phyloP scores from a whole-genome alignment of 1,140 invertebrate species.

The Drosophila mojavensis region DNA sequence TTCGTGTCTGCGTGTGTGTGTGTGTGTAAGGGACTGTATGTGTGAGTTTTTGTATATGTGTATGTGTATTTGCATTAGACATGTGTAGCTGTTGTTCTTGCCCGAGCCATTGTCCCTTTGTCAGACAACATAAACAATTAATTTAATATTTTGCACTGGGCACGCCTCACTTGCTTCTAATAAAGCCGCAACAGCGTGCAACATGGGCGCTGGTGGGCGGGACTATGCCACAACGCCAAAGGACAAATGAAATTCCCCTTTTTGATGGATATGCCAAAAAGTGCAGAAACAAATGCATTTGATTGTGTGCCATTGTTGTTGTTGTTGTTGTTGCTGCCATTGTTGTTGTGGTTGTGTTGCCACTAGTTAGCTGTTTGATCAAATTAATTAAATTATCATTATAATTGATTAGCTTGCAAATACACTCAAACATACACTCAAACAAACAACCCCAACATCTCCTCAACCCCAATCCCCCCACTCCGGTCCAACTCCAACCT shows the following conservation, averaged over 20 bases:
- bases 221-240: background rate
- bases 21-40: background rate
- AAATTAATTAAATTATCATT: slow-evolving; percentile 72
- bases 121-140: slow-evolving; percentile 40
- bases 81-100: slow-evolving; percentile 8
- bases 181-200: slow-evolving; percentile 14
- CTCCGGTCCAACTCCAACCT: too few species aligned
- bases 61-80: background rate
- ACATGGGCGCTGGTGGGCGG: background rate
- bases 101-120: slow-evolving; percentile 12
- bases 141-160: slow-evolving; percentile 34
- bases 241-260: slow-evolving; percentile 3
- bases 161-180: slow-evolving; percentile 27
- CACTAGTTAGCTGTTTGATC: slow-evolving; percentile 58
- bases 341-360: slow-evolving; percentile 10
- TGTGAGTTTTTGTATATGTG: background rate
- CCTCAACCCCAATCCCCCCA: background rate
- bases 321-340: slow-evolving; percentile 1
- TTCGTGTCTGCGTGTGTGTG: background rate
- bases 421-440: slow-evolving; percentile 18
- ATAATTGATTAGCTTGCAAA: slow-evolving; percentile 66
- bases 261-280: slow-evolving; percentile 1
- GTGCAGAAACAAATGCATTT: slow-evolving; percentile 9
- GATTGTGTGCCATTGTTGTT: background rate
- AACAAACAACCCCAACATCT: background rate